Evolutionary conservation across 2,888 invertebrate genomes (phyloP).

Genomic region (Junonia oenone): DNA sequence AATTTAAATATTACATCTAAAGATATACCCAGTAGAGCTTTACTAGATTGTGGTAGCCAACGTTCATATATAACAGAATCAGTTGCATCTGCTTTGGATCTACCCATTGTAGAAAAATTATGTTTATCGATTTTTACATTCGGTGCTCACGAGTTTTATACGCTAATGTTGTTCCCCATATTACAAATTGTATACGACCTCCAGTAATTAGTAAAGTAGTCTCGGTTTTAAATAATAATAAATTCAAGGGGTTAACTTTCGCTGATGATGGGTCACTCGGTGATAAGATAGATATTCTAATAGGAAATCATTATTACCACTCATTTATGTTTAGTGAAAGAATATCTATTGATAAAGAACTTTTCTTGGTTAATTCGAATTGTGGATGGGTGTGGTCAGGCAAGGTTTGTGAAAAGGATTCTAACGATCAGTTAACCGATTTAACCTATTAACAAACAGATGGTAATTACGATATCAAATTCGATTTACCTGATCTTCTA

Average conservation of each 20-base stretch:
- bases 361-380: slow-evolving; percentile 26
- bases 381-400: slow-evolving; percentile 31
- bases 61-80: neutral
- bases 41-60: neutral
- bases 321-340: slow-evolving; percentile 23
- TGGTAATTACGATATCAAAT: neutral
- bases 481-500: slow-evolving; percentile 25
- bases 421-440: neutral
- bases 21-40: neutral
- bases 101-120: neutral
- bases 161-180: slow-evolving; percentile 1
- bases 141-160: neutral
- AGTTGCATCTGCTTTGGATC: neutral
- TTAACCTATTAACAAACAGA: slow-evolving; percentile 1
- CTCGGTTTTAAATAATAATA: neutral
- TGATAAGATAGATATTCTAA: slow-evolving; percentile 21
- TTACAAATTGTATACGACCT: neutral
- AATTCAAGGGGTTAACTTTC: slow-evolving; percentile 2
- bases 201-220: neutral
- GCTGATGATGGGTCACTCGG: slow-evolving; percentile 26
- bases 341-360: slow-evolving; percentile 15
- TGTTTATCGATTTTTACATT: neutral
- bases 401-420: neutral
- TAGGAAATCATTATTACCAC: slow-evolving; percentile 32
- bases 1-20: neutral